Conservation (phyloP, 2,797 vertebrate genomes). For the Parotocinclus haroldoi region DNA sequence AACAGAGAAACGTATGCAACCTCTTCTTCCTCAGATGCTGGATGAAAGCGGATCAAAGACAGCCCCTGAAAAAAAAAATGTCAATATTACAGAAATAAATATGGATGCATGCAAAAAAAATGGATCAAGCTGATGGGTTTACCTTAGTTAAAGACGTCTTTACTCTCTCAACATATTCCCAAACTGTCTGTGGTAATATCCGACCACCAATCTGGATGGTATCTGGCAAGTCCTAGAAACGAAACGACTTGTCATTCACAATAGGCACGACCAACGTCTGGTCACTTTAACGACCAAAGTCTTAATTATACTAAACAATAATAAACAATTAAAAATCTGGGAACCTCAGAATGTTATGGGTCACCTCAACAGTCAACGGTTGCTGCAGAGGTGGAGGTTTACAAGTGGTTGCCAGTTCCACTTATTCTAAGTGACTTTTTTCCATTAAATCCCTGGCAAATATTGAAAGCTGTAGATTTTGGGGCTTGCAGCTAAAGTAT, state of each 20-base stretch:
- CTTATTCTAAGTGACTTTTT: too few relatives aligned
- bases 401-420: too few relatives aligned
- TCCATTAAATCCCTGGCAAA: too few relatives aligned
- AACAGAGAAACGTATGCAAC: conserved; percentile 97
- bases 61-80: conserved; percentile 75
- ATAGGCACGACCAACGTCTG: too few relatives aligned
- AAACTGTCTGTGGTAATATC: conserved; percentile 92
- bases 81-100: too few relatives aligned
- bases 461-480: too few relatives aligned
- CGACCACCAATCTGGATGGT: conserved; percentile 94
- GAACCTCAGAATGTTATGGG: too few relatives aligned
- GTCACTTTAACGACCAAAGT: too few relatives aligned
- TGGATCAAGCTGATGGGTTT: conserved; percentile 42
- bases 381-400: too few relatives aligned
- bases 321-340: too few relatives aligned
- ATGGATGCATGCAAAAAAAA: not conserved
- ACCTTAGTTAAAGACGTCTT: conserved; percentile 93
- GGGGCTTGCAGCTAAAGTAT: too few relatives aligned
- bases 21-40: conserved; percentile 94
- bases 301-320: not conserved
- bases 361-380: too few relatives aligned
- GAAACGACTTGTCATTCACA: not conserved
- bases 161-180: conserved; percentile 95
- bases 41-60: conserved; percentile 94
- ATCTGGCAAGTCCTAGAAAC: conserved; percentile 87